Percentiles rank a stretch among this genome's conserved stretches.
Conservation (phyloP, 2,888 invertebrate genomes). For the Chrysina gloriosa region DNA sequence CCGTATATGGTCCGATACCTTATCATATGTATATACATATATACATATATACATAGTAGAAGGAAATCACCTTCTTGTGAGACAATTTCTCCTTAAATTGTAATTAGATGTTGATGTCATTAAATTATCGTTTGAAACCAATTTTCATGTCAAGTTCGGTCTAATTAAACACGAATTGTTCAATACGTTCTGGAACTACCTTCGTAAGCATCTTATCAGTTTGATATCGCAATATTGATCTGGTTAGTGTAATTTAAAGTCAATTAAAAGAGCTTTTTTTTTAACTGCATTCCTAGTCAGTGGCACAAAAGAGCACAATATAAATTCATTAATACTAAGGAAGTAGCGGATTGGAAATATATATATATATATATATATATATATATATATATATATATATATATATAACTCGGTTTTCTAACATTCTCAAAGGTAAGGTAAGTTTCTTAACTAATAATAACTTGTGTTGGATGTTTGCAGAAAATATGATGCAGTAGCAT, state of each 20-base stretch:
- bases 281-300: too few relatives aligned
- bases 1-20: background rate
- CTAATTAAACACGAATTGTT: slow-evolving; percentile 20
- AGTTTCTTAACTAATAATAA: too few relatives aligned
- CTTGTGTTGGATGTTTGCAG: too few relatives aligned
- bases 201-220: slow-evolving; percentile 7
- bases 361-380: too few relatives aligned
- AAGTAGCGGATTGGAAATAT: too few relatives aligned
- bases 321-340: too few relatives aligned
- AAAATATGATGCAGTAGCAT: too few relatives aligned
- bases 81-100: slow-evolving; percentile 12
- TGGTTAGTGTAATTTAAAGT: background rate
- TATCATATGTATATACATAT: background rate
- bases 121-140: slow-evolving; percentile 28
- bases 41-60: background rate
- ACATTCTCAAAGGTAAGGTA: too few relatives aligned
- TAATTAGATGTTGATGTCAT: slow-evolving; percentile 27
- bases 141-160: slow-evolving; percentile 8
- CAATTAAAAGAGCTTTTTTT: background rate
- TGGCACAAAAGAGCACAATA: too few relatives aligned
- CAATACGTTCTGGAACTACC: slow-evolving; percentile 6
- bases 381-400: too few relatives aligned
- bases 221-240: background rate
- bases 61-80: background rate
- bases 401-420: too few relatives aligned